Evolutionary conservation across 37 sponge, comb jelly and placozoan genomes (phyloP), one percentile per base, ranked within the genome.

Genomic region (Bolinopsis microptera): DNA sequence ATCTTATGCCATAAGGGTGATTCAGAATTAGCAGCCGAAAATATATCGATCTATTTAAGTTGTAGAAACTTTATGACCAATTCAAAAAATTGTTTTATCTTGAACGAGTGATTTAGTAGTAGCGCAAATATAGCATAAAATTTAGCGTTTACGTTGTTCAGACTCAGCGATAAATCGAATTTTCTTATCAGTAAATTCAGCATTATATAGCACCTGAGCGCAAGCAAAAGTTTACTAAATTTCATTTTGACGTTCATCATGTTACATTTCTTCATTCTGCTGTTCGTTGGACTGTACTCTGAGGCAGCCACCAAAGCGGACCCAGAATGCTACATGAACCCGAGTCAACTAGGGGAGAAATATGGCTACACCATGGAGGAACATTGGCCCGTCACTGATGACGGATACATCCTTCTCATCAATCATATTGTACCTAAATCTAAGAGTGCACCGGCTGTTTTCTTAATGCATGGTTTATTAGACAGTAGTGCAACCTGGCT

Each of bases 391-490:
- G 93, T 76, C 0, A 98, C 98, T 18, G 18, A 68, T 5, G 98
- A 98, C 94, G 97, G 97, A 31, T 98, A 96, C 93, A 95, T 97
- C 25, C 95, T 98, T 5, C 93, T 93, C 16, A 21, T 98, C 67
- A 96, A 98, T 30, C 83, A 96, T 24, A 97, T 98, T 31, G 96
- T 97, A 30, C 39, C 76, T 33, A 94, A 95, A 21, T 28, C 67
- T 32, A 41, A 94, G 70, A 37, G 92, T 22, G 38, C 93, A 0
- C 95, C 95, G 38, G 98, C 95, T 5, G 94, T 96, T 18, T 97
- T 96, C 68, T 92, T 98, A 0, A 97, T 97, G 77, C 98, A 98
- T 69, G 97, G 98, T 28, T 83, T 98, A 8, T 94, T 98, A 38
- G 94, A 95, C 74, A 94, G 96, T 69, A 94, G 95, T 38, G 93